Evolutionary conservation across 2,113 vertebrate genomes (phyloP).

Genomic region (Mobula hypostoma): DNA sequence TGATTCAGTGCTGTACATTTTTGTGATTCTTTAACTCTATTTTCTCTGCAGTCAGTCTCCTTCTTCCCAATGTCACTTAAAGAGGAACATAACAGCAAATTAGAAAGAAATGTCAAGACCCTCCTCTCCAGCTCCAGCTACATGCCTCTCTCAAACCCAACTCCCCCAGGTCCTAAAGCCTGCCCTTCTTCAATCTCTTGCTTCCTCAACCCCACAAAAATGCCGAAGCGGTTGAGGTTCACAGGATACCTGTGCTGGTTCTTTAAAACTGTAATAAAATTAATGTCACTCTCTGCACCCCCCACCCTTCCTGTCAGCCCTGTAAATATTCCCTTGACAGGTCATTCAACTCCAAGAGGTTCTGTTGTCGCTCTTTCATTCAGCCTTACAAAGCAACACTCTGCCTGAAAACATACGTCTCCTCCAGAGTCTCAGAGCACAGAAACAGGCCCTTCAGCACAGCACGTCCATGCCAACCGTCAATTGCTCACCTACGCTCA

Average conservation of each 20-base stretch:
- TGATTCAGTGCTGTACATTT: no score
- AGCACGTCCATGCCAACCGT: no score
- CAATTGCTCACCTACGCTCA: no score
- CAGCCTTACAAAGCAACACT: not conserved
- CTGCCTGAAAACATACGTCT: not conserved
- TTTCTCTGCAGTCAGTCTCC: not conserved
- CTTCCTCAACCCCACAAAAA: no score
- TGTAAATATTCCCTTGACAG: not conserved
- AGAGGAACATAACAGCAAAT: no score
- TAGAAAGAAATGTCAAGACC: no score
- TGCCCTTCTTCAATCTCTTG: no score
- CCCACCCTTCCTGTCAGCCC: not conserved
- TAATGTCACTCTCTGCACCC: not conserved
- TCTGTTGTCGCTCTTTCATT: not conserved
- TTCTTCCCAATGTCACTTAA: no score
- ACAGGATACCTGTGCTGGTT: not conserved
- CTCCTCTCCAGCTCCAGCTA: not conserved
- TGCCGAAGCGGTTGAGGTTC: no score
- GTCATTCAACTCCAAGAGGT: not conserved
- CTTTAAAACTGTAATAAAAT: not conserved
- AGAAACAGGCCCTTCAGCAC: no score
- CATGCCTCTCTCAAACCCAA: not conserved
- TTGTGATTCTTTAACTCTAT: no score
- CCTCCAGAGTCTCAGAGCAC: no score
- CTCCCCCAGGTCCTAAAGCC: not conserved